Evolutionary conservation across 1,140 invertebrate genomes (phyloP), one percentile per base, ranked within the genome.

Genomic region (Nasonia longicornis): DNA sequence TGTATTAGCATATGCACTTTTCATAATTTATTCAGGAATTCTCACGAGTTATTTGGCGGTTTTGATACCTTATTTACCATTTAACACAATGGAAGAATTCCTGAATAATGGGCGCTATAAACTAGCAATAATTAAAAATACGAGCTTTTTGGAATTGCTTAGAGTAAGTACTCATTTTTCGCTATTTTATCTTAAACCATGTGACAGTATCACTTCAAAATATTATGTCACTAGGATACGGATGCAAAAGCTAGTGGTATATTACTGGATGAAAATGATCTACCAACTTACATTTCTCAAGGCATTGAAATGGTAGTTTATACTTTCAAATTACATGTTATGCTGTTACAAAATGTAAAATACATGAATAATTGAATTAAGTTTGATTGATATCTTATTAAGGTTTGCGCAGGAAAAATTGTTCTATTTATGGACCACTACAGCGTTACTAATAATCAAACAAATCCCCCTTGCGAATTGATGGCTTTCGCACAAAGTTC

Each of bases 1-100:
- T 35, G 29, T 84, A 45, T 82, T 82, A 6, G 75, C 84, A 3
- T 74, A 84, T 52, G 77, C 86, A 0, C 58, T 87, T 58, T 83
- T 48, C 29, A 70, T 85, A n/a, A 80, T 83, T 58, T 87, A 87
- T 80, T 85, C 85, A 35, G 86, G 83, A 16, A 31, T 80, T 16
- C 69, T 87, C 3, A 83, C 84, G 38, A 85, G 84, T 42, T 83
- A 72, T 26, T 72, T 86, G 20, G 82, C 86, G 0, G 52, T 82
- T 69, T 83, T 82, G 6, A 58, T 35, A 14, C 35, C 66, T 1
- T 12, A 45, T 31, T 22, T 86, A 67, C 84, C 84, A 8, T 87
- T 87, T 73, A 29, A 67, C 12, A 78, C 83, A 11, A 38, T 87
- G 6, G 77, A 83, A 10, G 84, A 83, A 31, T 86, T 87, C 31